Base-by-base conservation (phyloP, 2,797 vertebrate species). In the Eupleurogrammus muticus region DNA sequence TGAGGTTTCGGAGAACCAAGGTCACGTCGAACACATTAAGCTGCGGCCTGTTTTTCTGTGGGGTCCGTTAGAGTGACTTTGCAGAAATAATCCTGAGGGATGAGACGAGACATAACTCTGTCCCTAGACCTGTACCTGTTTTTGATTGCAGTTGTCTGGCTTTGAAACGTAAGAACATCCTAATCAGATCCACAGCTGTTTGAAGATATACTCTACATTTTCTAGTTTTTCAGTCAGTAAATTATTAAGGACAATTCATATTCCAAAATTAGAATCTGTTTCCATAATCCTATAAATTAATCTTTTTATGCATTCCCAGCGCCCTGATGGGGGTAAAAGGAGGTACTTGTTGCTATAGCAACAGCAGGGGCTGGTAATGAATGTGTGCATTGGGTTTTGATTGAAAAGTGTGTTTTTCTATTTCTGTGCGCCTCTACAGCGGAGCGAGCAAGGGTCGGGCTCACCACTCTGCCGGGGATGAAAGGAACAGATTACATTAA, bases 401-500 rank as follows among this genome's bases (percentile, higher is more conserved):
- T 85, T 86, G 77, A 70, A 87, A 86, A 75, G 56, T 70, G 40
- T 82, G 59, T 84, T 73, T 73, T 60, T 82, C 56, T 67, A 24
- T 79, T 54, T 85, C 74, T 82, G 47, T 85, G 52, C 73, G 60
- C 72, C 60, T 75, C 59, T 36, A 74, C 87, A 99, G 98, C 96
- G 82, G 97, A 99, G 79, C 96, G 97, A 90, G 97, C 98, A 70
- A 95, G 97, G 84, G 98, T 99, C 56, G 95, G 97, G 61, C 96
- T 99, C 73, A 95, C 97, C 73, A 97, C 97, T 2, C 92, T 99
- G 87, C 97, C 97, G 80, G 98, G 98, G 86, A 97, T 96, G 95
- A 99, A 99, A 91, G 97, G 97, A 94, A 99, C 97, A 59, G 98
- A 99, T 94, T 99, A 99, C 92, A 99, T 99, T 93, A 99, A 99